Percentiles rank a stretch among this genome's conserved stretches.
Conservation (phyloP, 1,140 invertebrate genomes). For the Sinonovacula constricta region DNA sequence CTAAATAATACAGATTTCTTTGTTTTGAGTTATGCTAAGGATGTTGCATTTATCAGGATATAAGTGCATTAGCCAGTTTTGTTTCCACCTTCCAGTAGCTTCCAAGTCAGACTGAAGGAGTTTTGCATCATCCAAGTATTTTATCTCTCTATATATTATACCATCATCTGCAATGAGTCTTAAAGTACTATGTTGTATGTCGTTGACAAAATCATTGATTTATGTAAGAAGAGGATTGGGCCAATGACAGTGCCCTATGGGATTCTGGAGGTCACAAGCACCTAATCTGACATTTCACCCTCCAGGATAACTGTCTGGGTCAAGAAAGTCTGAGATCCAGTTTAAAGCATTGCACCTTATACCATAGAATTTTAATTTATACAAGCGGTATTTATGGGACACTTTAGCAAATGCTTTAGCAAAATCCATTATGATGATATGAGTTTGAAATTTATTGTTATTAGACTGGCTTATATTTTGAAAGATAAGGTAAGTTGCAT, state of each 20-base stretch:
- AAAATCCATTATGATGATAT: conserved; percentile 51
- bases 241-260: conserved; percentile 45
- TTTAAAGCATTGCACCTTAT: conserved; percentile 12
- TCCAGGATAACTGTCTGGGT: conserved; percentile 47
- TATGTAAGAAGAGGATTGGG: conserved; percentile 47
- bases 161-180: conserved; percentile 26
- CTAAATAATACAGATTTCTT: neutral
- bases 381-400: conserved; percentile 10
- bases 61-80: conserved; percentile 39
- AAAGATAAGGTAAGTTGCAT: too few relatives aligned
- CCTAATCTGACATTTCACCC: conserved; percentile 22
- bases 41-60: conserved; percentile 41
- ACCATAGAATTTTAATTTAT: conserved; percentile 49
- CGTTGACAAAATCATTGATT: conserved; percentile 64
- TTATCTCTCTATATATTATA: conserved; percentile 22
- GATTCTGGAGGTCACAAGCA: conserved; percentile 2
- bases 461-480: too few relatives aligned
- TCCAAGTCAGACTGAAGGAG: conserved; percentile 23
- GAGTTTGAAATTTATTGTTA: too few relatives aligned
- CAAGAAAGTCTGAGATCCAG: conserved; percentile 44
- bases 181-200: conserved; percentile 32
- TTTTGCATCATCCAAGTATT: neutral
- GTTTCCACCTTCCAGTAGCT: conserved; percentile 32
- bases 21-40: conserved; percentile 1
- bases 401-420: conserved; percentile 49